Evolutionary conservation across 1,140 invertebrate species (phyloP), one percentile per base, ranked within the genome.

Genomic region (Parapsyche elsis): DNA sequence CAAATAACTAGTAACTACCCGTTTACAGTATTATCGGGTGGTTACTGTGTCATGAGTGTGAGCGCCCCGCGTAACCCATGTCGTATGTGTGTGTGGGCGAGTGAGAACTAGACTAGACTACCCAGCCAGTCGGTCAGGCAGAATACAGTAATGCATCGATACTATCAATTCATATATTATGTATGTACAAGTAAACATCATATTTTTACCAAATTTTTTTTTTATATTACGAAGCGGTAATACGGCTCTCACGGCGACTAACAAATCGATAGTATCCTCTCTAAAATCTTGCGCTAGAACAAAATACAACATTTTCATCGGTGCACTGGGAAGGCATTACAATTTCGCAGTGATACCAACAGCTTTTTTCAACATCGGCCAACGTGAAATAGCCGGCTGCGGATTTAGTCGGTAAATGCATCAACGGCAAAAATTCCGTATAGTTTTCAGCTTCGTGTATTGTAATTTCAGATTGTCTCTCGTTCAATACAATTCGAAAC

Each of bases 341-440:
- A n/a, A n/a, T n/a, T n/a, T n/a, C n/a, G n/a, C n/a, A n/a, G n/a
- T n/a, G 21, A 61, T 75, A 85, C 80, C 83, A 59, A 77, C 85
- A 84, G 76, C 84, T 84, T 80, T 84, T 87, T 53, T 89, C 81
- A 4, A 91, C 86, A 87, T 91, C 90, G 12, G 88, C 86, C 9
- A 91, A 82, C 7, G 90, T 89, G 76, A 88, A 87, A 84, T 89
- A 91, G 23, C 87, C 88, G 30, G 88, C 86, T 14, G 87, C 83
- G 9, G 88, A 88, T 86, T 92, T 94, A 0, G 91, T 92, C 0
- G 93, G 92, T 53, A 91, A 85, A 73, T 87, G 87, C 0, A 92
- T 84, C 1, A 94, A 86, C 0, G 86, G 84, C 59, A 90, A 84
- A 81, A 89, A 91, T 30, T 84, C 80, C 67, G 82, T 79, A 71